phyloP scores from a whole-genome alignment of 2,797 vertebrate genomes.

The Halcyon smyrnensis region DNA sequence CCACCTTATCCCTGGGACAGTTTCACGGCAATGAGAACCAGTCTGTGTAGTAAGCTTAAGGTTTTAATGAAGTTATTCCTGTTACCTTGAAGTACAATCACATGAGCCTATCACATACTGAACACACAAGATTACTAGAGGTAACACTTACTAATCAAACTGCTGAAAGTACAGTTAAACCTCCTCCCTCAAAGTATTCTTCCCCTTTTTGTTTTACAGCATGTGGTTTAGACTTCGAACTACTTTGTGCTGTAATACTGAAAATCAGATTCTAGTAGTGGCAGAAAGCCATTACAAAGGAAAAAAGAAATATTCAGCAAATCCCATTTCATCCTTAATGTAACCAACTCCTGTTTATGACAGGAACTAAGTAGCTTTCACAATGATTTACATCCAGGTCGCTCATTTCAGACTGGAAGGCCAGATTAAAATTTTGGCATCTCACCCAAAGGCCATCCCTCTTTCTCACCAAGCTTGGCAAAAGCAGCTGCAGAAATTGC shows the following conservation, averaged over 20 bases:
- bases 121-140: background rate
- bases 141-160: background rate
- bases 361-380: background rate
- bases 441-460: background rate
- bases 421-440: background rate
- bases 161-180: background rate
- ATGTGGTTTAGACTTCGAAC: background rate
- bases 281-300: background rate
- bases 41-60: background rate
- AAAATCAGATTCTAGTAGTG: background rate
- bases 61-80: background rate
- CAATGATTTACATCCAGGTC: background rate
- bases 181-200: background rate
- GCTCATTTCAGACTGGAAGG: background rate
- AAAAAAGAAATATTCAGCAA: background rate
- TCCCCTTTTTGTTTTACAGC: background rate
- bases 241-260: background rate
- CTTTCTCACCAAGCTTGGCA: background rate
- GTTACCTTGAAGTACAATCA: background rate
- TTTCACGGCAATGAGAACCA: background rate
- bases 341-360: background rate
- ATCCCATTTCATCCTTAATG: background rate
- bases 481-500: background rate
- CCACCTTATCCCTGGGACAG: background rate
- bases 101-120: background rate